A percentile compares a stretch with the other conserved stretches of the same genome.
Conservation (phyloP, 2,797 vertebrate genomes). For the Rallus crepitans region DNA sequence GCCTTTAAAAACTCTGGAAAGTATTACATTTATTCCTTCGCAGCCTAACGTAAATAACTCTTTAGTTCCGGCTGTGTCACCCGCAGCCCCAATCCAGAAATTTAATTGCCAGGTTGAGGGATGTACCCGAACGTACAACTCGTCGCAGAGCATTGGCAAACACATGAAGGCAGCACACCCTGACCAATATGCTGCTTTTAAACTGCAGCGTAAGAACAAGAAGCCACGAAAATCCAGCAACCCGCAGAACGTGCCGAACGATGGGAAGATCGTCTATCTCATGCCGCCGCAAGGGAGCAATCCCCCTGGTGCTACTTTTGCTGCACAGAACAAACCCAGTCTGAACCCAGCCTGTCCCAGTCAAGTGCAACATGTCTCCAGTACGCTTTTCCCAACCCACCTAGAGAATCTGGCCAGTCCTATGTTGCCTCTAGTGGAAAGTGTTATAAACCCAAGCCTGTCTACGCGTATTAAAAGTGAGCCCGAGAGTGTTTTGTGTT, state of each 20-base stretch:
- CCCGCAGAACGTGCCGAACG: slow-evolving; percentile 56
- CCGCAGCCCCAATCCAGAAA: slow-evolving; percentile 78
- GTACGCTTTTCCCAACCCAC: slow-evolving; percentile 77
- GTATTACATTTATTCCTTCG: slow-evolving; percentile 68
- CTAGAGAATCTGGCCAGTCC: slow-evolving; percentile 82
- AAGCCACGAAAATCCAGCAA: slow-evolving; percentile 75
- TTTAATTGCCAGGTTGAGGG: slow-evolving; percentile 90
- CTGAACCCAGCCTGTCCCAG: slow-evolving; percentile 73
- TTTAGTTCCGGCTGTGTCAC: slow-evolving; percentile 63
- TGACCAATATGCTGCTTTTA: slow-evolving; percentile 92
- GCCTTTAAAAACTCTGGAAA: slow-evolving; percentile 81
- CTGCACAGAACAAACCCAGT: slow-evolving; percentile 77
- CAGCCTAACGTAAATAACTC: slow-evolving; percentile 69
- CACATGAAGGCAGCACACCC: slow-evolving; percentile 94
- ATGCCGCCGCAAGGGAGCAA: slow-evolving; percentile 73
- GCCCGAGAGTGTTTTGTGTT: slow-evolving; percentile 73
- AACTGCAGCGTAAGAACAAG: slow-evolving; percentile 86
- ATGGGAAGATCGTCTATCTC: slow-evolving; percentile 76
- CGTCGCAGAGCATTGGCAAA: slow-evolving; percentile 91
- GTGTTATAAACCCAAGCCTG: slow-evolving; percentile 75
- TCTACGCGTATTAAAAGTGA: slow-evolving; percentile 82
- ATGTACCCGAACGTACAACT: slow-evolving; percentile 91
- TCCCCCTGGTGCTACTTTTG: slow-evolving; percentile 72
- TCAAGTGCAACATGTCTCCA: slow-evolving; percentile 76
- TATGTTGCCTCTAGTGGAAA: slow-evolving; percentile 78